These are phyloP conservation scores for Mus musculus DNA, from an alignment of 2,113 vertebrate genomes.

Conservation along the genomic window GRCm39 chr3:135866501-135867000, in stretches of 20 bases:
- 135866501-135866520: no score
- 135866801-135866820: background rate
- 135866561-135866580: background rate
- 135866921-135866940: slow-evolving; percentile 40
- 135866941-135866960: slow-evolving; percentile 9
- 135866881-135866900: background rate
- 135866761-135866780: background rate
- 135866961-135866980: slow-evolving; percentile 13
- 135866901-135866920: background rate
- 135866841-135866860: background rate
- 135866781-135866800: background rate
- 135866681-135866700: background rate
- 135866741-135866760: background rate
- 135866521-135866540: background rate
- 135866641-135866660: background rate
- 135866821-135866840: background rate
- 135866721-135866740: background rate
- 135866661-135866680: background rate
- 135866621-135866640: background rate
- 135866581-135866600: background rate
- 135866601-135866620: background rate
- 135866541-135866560: background rate
- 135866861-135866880: background rate
- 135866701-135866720: no score
- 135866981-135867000: slow-evolving; percentile 17